Base-by-base conservation (phyloP, 2,113 vertebrate genomes). In the Pachycephala philippinensis region DNA sequence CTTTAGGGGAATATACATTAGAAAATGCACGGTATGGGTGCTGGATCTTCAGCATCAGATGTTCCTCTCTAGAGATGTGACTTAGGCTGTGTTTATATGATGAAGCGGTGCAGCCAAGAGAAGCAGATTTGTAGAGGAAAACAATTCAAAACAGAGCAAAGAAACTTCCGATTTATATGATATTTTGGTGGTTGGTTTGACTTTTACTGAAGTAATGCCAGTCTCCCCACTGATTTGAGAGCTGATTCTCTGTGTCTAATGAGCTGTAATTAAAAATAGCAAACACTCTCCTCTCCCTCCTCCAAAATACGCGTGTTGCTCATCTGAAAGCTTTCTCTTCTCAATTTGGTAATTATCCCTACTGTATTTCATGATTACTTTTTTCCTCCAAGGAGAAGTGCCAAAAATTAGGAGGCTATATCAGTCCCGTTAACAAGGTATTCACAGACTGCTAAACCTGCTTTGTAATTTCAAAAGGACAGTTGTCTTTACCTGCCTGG, bases 231-330 rank as follows among this genome's bases (percentile, higher is more conserved):
- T 89, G 84, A 87, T 84, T 80, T 89, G 84, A 87, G 68, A 74
- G 42, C 37, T 81, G 84, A 63, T 84, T 89, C 74, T 87, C 54
- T 65, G 42, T 61, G 64, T 74, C 80, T 94, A 95, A 86, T 81
- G 72, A 92, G 71, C 77, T 84, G 64, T 89, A 94, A 91, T 91
- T 91, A 93, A 78, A 93, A 91, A 74, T 53, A 94, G 74, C 78
- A 63, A 87, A 75, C 60, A 77, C 44, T 45, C 11, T 78, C 42
- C 59, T 71, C 72, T 84, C 40, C 37, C 52, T 81, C 52, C 72
- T 59, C 60, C 15, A 54, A 89, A 93, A 66, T 53, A 78, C 54
- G 56, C 72, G 72, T 81, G 81, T 94, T 93, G 60, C 81, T 89
- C 13, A 1, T 94, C 78, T 91, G 77, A 92, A 94, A 91, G 69